Evolutionary conservation across 2,113 vertebrate species (phyloP).

Genomic region (Struthio camelus): DNA sequence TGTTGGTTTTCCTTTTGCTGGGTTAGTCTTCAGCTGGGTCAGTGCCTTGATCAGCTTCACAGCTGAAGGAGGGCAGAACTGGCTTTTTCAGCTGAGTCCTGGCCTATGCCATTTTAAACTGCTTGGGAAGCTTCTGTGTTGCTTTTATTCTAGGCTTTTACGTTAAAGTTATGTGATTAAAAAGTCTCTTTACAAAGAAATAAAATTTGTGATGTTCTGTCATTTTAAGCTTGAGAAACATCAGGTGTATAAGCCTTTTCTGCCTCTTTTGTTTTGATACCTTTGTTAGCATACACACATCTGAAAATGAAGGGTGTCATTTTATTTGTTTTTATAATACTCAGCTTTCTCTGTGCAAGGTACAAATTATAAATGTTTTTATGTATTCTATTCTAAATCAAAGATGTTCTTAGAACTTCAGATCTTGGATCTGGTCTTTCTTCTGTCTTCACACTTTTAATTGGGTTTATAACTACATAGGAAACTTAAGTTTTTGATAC

Average conservation of each 20-base stretch:
- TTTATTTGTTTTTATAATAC: background rate
- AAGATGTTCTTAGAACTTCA: background rate
- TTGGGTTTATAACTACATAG: background rate
- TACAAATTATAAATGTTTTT: background rate
- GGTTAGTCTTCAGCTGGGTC: background rate
- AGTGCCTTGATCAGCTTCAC: background rate
- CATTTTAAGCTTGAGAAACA: background rate
- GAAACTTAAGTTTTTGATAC: background rate
- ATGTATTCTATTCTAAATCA: background rate
- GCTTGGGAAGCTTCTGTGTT: fast-evolving
- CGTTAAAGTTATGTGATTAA: background rate
- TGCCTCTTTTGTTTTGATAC: background rate
- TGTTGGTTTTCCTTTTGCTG: background rate
- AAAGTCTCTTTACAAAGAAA: too few relatives aligned
- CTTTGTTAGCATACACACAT: background rate
- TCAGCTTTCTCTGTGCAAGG: background rate
- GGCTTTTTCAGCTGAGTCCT: background rate
- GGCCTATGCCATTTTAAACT: background rate
- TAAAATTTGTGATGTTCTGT: background rate
- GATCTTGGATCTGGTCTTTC: background rate
- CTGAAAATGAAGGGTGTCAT: background rate
- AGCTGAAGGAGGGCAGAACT: background rate
- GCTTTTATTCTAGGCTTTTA: background rate
- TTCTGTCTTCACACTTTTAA: background rate
- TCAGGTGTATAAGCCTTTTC: background rate